Percentiles rank a stretch among this genome's conserved stretches.
Evolutionary conservation across 2,888 invertebrate species (phyloP).

Genomic region (Lottia scabra): DNA sequence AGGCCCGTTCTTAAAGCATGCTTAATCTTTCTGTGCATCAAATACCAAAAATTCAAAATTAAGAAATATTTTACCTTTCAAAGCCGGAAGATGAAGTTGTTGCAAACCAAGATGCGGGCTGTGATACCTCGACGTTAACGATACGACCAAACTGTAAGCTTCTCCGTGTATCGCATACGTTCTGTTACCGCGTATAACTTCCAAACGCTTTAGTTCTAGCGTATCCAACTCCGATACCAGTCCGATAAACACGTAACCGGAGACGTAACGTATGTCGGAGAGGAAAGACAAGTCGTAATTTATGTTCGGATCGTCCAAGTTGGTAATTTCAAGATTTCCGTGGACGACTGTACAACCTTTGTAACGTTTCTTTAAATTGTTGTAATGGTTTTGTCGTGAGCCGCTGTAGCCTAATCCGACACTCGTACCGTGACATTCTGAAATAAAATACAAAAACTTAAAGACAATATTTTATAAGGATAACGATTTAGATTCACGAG

Average conservation of each 20-base stretch:
- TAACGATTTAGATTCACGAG: too few species aligned
- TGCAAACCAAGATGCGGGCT: constrained; percentile 48
- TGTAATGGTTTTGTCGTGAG: constrained; percentile 51
- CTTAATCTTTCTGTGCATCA: too few species aligned
- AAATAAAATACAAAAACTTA: neutral
- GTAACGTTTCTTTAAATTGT: constrained; percentile 74
- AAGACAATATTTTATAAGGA: too few species aligned
- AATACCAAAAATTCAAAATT: too few species aligned
- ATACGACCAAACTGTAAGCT: constrained; percentile 59
- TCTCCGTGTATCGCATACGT: constrained; percentile 80
- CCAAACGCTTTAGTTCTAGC: constrained; percentile 79
- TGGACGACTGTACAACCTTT: constrained; percentile 98
- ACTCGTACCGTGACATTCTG: constrained; percentile 55
- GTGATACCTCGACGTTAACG: constrained; percentile 43
- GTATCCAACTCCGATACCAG: constrained; percentile 77
- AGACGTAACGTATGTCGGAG: constrained; percentile 90
- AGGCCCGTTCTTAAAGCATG: too few species aligned
- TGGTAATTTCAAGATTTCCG: constrained; percentile 96
- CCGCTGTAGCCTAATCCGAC: constrained; percentile 54
- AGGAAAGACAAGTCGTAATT: constrained; percentile 91
- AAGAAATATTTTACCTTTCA: constrained; percentile 50
- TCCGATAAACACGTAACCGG: constrained; percentile 95
- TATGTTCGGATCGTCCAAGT: constrained; percentile 76
- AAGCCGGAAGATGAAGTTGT: constrained; percentile 53
- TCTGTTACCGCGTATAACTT: constrained; percentile 93